Conservation (phyloP, 2,113 vertebrate genomes). For the Myotis yumanensis region DNA sequence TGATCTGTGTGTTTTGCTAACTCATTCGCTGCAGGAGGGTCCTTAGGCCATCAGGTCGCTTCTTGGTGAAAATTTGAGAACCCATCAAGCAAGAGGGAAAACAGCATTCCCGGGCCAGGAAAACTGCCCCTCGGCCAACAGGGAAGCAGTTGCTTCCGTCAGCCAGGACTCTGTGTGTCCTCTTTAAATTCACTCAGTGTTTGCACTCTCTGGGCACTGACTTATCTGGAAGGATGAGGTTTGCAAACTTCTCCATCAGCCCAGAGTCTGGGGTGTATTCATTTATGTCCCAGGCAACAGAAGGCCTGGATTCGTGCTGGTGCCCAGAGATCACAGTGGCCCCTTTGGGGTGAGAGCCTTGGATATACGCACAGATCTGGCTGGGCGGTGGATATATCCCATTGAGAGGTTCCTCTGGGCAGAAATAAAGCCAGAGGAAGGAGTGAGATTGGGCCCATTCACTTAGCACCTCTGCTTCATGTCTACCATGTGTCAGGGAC, state of each 20-base stretch:
- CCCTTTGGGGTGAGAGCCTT: too few species aligned
- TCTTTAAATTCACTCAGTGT: background rate
- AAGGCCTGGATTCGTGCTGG: background rate
- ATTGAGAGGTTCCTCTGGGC: background rate
- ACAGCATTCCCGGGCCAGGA: background rate
- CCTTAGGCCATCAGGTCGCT: background rate
- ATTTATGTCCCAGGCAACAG: background rate
- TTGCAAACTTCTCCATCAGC: background rate
- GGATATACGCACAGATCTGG: background rate
- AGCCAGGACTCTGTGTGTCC: background rate
- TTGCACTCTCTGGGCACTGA: background rate
- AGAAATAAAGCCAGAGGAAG: background rate
- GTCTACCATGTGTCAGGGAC: fast-evolving
- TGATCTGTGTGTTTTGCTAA: too few species aligned
- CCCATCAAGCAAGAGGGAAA: background rate
- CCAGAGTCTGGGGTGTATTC: background rate
- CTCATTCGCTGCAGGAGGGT: background rate
- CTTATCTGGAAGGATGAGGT: background rate
- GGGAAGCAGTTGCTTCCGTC: fast-evolving
- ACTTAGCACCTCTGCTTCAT: too few species aligned
- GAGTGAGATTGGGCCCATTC: too few species aligned
- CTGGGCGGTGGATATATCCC: fast-evolving
- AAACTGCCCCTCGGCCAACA: background rate
- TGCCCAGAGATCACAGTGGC: background rate
- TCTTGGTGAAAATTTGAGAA: background rate